These are phyloP conservation scores for Heteromormyrus szaboi DNA, from an alignment of 2,797 vertebrate species.

Conservation along the genomic window DNA sequence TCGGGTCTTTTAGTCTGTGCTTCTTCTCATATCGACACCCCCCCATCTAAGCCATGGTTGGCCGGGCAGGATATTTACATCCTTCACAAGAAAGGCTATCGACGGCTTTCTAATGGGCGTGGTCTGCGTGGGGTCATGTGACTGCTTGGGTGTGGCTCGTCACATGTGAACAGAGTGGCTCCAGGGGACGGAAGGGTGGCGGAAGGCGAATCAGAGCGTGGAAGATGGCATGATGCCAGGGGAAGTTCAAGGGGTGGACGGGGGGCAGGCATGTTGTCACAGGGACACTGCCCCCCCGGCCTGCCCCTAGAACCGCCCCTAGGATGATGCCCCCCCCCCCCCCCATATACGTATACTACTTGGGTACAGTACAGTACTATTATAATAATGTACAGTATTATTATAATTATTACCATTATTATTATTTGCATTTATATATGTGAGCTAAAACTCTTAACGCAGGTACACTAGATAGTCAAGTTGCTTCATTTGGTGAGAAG, in stretches of 20 bases:
- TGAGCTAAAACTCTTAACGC: no score
- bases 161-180: neutral
- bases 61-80: constrained; percentile 52
- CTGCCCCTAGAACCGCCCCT: neutral
- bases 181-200: neutral
- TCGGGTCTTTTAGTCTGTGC: constrained; percentile 20
- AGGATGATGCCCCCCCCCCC: no score
- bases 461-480: no score
- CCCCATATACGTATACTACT: no score
- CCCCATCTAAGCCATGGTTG: constrained; percentile 43
- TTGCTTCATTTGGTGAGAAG: no score
- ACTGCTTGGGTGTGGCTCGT: constrained; percentile 51
- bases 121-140: constrained; percentile 63
- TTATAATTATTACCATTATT: no score
- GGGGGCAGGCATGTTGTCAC: no score
- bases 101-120: constrained; percentile 52
- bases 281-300: no score
- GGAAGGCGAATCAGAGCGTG: neutral
- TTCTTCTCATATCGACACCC: constrained; percentile 44
- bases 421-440: no score
- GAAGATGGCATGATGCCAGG: neutral
- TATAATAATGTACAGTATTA: no score
- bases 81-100: constrained; percentile 37
- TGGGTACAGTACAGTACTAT: no score
- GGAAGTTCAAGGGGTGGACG: no score